Base-by-base conservation (phyloP, 2,888 invertebrate genomes). In the Allygus modestus region DNA sequence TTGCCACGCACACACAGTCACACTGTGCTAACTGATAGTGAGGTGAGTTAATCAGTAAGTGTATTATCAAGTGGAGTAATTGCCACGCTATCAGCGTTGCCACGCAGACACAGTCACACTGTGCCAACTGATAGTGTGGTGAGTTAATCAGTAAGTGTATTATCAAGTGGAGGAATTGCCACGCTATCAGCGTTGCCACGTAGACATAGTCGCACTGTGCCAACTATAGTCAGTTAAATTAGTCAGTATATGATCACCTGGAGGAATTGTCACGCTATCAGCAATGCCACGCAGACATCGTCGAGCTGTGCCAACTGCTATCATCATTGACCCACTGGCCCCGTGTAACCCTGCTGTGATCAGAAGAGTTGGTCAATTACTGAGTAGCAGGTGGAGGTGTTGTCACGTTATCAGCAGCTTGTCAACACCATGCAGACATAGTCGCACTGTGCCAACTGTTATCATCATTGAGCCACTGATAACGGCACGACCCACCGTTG, bases 391-490 rank as follows among this genome's bases (percentile, higher is more conserved):
- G 54, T 54, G 54, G 23, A 23, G 54, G 54, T 54, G 54, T 23
- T 54, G 20, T 54, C 54, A 23, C 11, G 54, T 23, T 54, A 51
- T 51, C 51, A 51, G 17, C n/a, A 51, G 51, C 51, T 11, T 51
- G 51, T 51, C 51, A 54, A 54, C 54, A 54, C 54, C 23, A 54
- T 0, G 54, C 54, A 54, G 54, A 54, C 54, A 23, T 20, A 54
- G 54, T 54, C 54, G 23, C 54, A 54, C 2, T 54, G 54, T 23
- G 54, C 54, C 54, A 54, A 54, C 54, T 54, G 54, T 54, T 54
- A 54, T 54, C 54, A 54, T 23, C 23, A 65, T 31, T 28, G 65
- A 65, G 65, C 17, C 58, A 58, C 58, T 65, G 65, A 65, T 65
- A 65, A 65, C 65, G 31, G 28, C 65, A 65, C 15, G 1, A 65